These are phyloP conservation scores for Leucophora obtusa DNA, from an alignment of 2,888 invertebrate species.

Conservation along the genomic window DNA sequence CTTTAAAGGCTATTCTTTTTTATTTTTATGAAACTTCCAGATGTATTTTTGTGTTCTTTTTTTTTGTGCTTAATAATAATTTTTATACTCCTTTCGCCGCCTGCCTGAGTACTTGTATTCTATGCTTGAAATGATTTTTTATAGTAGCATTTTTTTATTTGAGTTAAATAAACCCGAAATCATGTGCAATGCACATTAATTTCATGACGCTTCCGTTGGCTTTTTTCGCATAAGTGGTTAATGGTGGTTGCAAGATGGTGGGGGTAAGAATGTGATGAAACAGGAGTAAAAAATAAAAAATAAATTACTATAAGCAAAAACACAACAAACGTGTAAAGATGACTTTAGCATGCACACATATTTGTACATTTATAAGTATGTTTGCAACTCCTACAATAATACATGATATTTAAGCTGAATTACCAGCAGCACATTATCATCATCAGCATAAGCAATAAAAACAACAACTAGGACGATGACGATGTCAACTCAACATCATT, in stretches of 20 bases:
- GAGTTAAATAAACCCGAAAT: slow-evolving; percentile 63
- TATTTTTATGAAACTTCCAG: neutral
- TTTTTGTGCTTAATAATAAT: slow-evolving; percentile 23
- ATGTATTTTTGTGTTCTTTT: no score
- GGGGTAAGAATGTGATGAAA: slow-evolving; percentile 19
- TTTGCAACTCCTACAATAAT: neutral
- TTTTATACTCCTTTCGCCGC: slow-evolving; percentile 25
- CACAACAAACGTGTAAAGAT: slow-evolving; percentile 32
- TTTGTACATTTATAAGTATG: neutral
- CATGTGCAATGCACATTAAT: slow-evolving; percentile 59
- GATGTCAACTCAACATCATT: slow-evolving; percentile 48
- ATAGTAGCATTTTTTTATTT: slow-evolving; percentile 44
- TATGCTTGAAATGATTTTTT: slow-evolving; percentile 36
- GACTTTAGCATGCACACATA: slow-evolving; percentile 13
- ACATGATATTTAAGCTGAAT: neutral
- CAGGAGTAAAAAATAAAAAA: slow-evolving; percentile 35
- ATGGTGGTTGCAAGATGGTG: slow-evolving; percentile 16
- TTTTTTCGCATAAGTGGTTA: slow-evolving; percentile 47
- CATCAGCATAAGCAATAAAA: slow-evolving; percentile 4
- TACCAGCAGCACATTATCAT: neutral
- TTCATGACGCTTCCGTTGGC: slow-evolving; percentile 57
- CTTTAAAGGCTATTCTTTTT: neutral
- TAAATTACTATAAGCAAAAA: slow-evolving; percentile 19
- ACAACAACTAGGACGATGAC: slow-evolving; percentile 11
- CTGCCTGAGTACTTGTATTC: slow-evolving; percentile 2